These are phyloP conservation scores for Girardinus metallicus DNA, from an alignment of 2,797 vertebrate species.

Conservation along the genomic window DNA sequence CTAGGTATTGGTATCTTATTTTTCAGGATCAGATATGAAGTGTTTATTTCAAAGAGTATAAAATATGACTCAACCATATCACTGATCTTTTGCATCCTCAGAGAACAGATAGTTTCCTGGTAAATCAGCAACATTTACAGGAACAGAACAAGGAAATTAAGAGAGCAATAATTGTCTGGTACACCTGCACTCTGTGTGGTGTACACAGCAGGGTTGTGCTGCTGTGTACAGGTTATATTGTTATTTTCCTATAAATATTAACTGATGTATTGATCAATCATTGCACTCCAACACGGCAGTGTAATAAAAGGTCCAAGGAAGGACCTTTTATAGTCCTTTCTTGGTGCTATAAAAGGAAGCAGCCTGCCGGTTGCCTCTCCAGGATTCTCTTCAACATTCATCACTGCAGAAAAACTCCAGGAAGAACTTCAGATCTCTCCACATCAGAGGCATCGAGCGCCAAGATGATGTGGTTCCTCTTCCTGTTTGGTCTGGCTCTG, in stretches of 20 bases:
- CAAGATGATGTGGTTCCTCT: neutral
- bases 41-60: no score
- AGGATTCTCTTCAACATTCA: neutral
- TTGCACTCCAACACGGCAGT: neutral
- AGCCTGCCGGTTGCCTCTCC: neutral
- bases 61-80: no score
- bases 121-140: neutral
- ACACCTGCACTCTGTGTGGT: no score
- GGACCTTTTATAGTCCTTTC: no score
- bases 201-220: no score
- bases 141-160: neutral
- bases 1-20: no score
- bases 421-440: neutral
- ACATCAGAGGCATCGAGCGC: neutral
- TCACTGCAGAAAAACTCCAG: neutral
- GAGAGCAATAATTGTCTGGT: neutral
- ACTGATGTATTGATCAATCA: neutral
- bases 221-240: no score
- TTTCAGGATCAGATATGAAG: no score
- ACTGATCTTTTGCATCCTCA: neutral
- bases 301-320: no score
- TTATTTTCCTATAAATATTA: neutral
- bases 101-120: neutral
- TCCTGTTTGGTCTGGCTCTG: conserved; percentile 8
- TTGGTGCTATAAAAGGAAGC: neutral